These are phyloP conservation scores for Luffia ferchaultella DNA, from an alignment of 2,888 invertebrate species.

Conservation along the genomic window DNA sequence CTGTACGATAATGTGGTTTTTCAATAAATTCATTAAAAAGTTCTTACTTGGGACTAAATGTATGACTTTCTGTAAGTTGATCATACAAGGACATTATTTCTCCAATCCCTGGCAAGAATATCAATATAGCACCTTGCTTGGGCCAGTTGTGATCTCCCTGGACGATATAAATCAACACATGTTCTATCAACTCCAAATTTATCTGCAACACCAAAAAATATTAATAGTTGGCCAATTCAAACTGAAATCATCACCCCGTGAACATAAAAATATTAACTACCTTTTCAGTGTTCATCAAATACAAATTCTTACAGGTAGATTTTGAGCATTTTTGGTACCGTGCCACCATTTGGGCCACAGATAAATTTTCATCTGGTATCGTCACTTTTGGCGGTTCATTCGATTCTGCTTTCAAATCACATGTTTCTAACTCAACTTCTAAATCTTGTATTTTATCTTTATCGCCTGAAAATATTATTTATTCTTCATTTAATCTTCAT, in stretches of 20 bases:
- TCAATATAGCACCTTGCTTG: constrained; percentile 76
- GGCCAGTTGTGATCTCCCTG: constrained; percentile 75
- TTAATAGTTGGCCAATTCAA: no score
- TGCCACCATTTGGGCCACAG: constrained; percentile 70
- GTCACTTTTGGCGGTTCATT: constrained; percentile 66
- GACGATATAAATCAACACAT: constrained; percentile 74
- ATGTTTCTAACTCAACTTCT: constrained; percentile 71
- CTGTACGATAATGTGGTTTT: no score
- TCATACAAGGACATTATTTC: constrained; percentile 80
- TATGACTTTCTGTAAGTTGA: constrained; percentile 69
- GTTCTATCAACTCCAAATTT: constrained; percentile 79
- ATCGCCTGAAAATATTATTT: constrained; percentile 34
- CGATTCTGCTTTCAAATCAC: constrained; percentile 64
- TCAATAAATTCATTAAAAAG: no score
- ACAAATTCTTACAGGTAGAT: constrained; percentile 76
- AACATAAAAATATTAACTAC: constrained; percentile 22
- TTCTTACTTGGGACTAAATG: constrained; percentile 70
- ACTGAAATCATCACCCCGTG: no score
- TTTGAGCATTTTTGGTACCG: constrained; percentile 71
- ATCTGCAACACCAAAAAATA: no score
- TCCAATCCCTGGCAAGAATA: constrained; percentile 81
- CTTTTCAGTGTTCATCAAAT: constrained; percentile 77
- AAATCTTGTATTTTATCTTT: constrained; percentile 57
- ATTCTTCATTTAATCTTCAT: no score
- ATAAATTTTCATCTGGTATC: constrained; percentile 76